These are phyloP conservation scores for Morus bassanus DNA, from an alignment of 2,797 vertebrate genomes.

Conservation along the genomic window DNA sequence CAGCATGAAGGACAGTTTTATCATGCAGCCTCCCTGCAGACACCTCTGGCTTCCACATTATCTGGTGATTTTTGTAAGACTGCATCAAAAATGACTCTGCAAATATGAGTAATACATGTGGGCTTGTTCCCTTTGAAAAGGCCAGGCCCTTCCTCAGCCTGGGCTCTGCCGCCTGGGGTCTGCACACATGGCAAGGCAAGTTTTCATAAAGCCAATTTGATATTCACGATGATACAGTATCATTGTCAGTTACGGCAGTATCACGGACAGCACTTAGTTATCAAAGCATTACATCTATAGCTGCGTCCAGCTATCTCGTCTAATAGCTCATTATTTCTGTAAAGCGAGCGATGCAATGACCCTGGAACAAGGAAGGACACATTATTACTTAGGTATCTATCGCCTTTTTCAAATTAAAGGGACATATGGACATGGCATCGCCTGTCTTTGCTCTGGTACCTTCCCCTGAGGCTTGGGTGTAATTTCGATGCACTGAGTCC, in stretches of 20 bases:
- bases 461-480: background rate
- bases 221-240: background rate
- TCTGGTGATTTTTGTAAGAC: background rate
- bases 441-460: background rate
- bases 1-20: background rate
- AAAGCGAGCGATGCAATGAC: background rate
- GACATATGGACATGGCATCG: background rate
- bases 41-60: background rate
- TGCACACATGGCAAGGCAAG: background rate
- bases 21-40: background rate
- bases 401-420: background rate
- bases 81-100: background rate
- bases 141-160: background rate
- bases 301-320: background rate
- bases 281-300: background rate
- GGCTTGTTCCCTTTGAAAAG: background rate
- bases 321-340: background rate
- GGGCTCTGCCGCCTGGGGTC: background rate
- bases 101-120: background rate
- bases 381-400: background rate
- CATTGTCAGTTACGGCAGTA: no score
- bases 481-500: rapidly evolving
- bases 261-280: background rate
- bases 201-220: background rate
- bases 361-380: background rate